These are phyloP conservation scores for Gambusia holbrooki DNA, from an alignment of 2,113 vertebrate species.

Conservation along the genomic window DNA sequence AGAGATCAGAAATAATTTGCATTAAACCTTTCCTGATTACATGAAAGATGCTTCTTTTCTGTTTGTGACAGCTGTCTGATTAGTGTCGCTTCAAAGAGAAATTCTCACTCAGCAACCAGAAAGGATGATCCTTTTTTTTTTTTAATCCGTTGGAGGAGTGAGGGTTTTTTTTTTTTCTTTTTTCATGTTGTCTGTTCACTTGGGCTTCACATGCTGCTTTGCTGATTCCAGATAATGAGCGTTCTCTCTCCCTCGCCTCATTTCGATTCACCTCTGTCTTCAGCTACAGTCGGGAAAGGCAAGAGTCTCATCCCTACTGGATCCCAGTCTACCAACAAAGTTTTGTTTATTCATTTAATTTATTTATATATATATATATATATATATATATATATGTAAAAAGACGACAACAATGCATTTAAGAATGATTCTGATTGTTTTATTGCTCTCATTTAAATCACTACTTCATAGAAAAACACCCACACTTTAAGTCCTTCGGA, in stretches of 20 bases:
- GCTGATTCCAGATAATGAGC: neutral
- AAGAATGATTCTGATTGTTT: conserved; percentile 60
- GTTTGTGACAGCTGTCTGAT: neutral
- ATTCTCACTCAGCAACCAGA: neutral
- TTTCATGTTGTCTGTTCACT: neutral
- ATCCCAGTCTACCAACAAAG: neutral
- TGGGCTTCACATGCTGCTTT: neutral
- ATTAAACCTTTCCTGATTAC: neutral
- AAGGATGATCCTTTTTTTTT: neutral
- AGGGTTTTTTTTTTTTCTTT: neutral
- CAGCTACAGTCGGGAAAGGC: neutral
- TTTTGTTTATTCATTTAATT: no score
- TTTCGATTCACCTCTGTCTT: neutral
- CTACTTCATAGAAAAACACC: conserved; percentile 33
- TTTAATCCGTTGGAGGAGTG: neutral
- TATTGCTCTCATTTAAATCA: conserved; percentile 60
- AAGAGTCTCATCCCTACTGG: neutral
- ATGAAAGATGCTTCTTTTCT: neutral
- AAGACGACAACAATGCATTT: neutral
- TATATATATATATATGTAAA: no score
- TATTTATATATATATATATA: no score
- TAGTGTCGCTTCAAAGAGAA: neutral
- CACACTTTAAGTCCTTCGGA: conserved; percentile 32
- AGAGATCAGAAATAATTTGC: neutral
- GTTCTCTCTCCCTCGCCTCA: neutral